phyloP scores from a whole-genome alignment of 2,888 invertebrate genomes.

The Copidosoma aretas region DNA sequence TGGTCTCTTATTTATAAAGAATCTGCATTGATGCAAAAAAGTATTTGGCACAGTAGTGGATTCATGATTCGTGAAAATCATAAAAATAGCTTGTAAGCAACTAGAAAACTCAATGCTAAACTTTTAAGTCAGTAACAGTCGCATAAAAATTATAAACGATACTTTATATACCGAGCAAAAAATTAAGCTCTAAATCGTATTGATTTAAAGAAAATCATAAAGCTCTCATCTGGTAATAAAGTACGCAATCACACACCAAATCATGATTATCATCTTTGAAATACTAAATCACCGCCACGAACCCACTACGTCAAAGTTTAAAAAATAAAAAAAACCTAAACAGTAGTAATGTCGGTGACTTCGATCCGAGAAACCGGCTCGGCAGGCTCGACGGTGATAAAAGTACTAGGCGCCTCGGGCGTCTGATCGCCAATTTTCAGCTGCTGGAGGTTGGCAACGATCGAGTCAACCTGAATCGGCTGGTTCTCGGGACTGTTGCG shows the following conservation, averaged over 20 bases:
- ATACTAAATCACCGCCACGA: not conserved
- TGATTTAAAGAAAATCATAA: not conserved
- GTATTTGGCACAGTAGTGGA: not conserved
- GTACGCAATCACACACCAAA: not conserved
- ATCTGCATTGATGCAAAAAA: not conserved
- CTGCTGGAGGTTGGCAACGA: conserved; percentile 64
- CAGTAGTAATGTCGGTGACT: conserved; percentile 64
- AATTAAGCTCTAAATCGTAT: not conserved
- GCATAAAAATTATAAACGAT: not conserved
- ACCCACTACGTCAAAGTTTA: not conserved
- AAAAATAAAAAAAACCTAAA: conserved; percentile 51
- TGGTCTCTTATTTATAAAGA: not conserved
- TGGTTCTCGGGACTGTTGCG: conserved; percentile 49
- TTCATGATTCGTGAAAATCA: not conserved
- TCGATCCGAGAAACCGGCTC: conserved; percentile 65
- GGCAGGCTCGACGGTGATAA: conserved; percentile 61
- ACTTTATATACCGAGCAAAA: not conserved
- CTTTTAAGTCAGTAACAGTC: not conserved
- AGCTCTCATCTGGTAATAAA: not conserved
- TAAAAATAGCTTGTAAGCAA: not conserved
- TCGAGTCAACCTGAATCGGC: conserved; percentile 63
- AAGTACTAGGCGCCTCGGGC: conserved; percentile 43
- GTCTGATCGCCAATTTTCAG: conserved; percentile 58
- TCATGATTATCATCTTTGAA: not conserved
- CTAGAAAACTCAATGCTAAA: not conserved